Evolutionary conservation across 2,113 vertebrate species (phyloP).

Genomic region (Capreolus pygargus): DNA sequence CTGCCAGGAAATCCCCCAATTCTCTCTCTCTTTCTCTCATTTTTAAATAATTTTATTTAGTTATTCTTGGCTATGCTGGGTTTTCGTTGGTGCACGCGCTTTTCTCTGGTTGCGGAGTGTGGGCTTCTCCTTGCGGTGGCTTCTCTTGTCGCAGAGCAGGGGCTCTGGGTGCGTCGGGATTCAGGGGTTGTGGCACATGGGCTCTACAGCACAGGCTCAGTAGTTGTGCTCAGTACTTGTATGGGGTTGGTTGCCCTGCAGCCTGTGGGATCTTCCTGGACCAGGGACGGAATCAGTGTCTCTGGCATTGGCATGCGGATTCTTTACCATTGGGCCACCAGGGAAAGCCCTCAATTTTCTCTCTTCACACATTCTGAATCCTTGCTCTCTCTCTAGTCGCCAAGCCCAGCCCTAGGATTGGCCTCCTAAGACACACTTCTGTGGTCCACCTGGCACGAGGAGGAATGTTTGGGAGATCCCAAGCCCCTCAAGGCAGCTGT

Average conservation of each 20-base stretch:
- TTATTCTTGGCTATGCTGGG: background rate
- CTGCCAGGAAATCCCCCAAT: background rate
- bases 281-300: background rate
- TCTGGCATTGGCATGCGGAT: accelerated
- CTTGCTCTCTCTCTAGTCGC: background rate
- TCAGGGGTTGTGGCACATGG: background rate
- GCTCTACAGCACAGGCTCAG: background rate
- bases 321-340: background rate
- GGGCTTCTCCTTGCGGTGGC: background rate
- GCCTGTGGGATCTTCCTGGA: background rate
- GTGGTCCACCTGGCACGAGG: accelerated
- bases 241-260: background rate
- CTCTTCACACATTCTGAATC: background rate
- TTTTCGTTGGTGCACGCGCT: background rate
- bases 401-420: background rate
- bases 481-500: background rate
- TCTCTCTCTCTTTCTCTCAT: background rate
- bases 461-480: background rate
- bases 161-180: background rate
- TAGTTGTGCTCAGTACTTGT: background rate
- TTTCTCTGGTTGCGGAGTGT: background rate
- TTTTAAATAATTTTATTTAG: background rate
- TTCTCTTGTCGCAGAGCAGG: background rate
- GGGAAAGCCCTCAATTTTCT: background rate
- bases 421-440: background rate